Conservation (phyloP, 2,797 vertebrate species). For the Lacerta bilineata region DNA sequence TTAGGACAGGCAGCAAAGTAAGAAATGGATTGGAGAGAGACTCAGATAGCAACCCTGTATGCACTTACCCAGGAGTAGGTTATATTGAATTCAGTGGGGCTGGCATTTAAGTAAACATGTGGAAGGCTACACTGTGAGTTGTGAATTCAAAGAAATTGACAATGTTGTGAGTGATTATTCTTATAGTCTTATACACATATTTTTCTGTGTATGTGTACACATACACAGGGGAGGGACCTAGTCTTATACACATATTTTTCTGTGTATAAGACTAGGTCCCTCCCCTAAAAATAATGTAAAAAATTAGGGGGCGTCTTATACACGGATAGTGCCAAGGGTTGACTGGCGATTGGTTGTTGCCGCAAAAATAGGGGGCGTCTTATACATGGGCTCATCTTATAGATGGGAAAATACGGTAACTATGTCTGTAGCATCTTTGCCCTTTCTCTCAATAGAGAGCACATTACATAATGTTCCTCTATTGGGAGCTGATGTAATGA, state of each 20-base stretch:
- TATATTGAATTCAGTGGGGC: background rate
- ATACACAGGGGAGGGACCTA: too few relatives aligned
- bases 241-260: too few relatives aligned
- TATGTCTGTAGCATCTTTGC: background rate
- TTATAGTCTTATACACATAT: too few relatives aligned
- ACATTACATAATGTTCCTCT: background rate
- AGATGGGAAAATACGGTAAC: background rate
- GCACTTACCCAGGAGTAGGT: background rate
- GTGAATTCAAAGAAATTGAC: background rate
- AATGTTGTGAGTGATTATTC: background rate
- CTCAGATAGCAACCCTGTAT: background rate
- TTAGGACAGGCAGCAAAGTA: background rate
- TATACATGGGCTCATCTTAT: too few relatives aligned
- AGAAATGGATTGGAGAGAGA: background rate
- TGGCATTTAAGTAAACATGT: background rate
- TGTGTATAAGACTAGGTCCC: too few relatives aligned
- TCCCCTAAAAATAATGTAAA: too few relatives aligned
- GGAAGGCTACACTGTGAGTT: too few relatives aligned
- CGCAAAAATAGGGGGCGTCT: too few relatives aligned
- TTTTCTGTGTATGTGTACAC: too few relatives aligned
- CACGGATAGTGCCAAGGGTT: too few relatives aligned
- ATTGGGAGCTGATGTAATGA: background rate
- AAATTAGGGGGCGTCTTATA: too few relatives aligned
- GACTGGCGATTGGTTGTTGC: too few relatives aligned
- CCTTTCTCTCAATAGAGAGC: background rate